Evolutionary conservation across 2,113 vertebrate species (phyloP), one percentile per base, ranked within the genome.

Genomic region (Coreoperca whiteheadi): DNA sequence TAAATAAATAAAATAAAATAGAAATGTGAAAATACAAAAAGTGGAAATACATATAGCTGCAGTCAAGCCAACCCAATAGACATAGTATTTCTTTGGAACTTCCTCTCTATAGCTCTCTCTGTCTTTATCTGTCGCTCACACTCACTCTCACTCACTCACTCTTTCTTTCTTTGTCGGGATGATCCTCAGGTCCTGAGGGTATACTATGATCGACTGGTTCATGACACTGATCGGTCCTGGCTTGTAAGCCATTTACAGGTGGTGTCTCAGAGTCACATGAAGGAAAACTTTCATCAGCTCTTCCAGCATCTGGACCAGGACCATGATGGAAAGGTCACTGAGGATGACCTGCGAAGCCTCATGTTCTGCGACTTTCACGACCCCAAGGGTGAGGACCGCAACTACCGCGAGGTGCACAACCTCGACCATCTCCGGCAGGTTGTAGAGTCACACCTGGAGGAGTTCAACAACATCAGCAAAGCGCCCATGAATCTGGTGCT

Each of bases 331-430:
- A 18, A 41, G 2, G 97, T 99, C 20, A 95, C 93, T 6, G 97
- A 98, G 82, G 97, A 98, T 56, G 97, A 98, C 71, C 93, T 99
- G 23, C 95, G 95, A 71, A 97, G 97, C 81, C 94, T 99, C 70
- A 97, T 99, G 96, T 99, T 98, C 83, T 99, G 97, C 77, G 96
- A 98, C 88, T 98, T 99, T 82, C 95, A 97, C 5, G 97, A 99
- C 85, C 95, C 92, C 30, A 97, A 96, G 83, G 95, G 95, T 23
- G 96, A 97, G 6, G 96, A 98, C 77, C 95, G 90, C n/a, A 96
- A 77, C 89, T 98, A 99, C 87, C 90, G 95, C 3, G 97, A 99
- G 82, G 90, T 97, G 15, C 53, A 43, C 1, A 23, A 96, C 41
- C 90, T 96, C 7, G 95, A 96, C 37, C 73, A 77, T 1, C 95